A percentile compares a stretch with the other conserved stretches of the same genome.
These are phyloP conservation scores for Heliangelus exortis DNA, from an alignment of 2,797 vertebrate species.

Conservation along the genomic window DNA sequence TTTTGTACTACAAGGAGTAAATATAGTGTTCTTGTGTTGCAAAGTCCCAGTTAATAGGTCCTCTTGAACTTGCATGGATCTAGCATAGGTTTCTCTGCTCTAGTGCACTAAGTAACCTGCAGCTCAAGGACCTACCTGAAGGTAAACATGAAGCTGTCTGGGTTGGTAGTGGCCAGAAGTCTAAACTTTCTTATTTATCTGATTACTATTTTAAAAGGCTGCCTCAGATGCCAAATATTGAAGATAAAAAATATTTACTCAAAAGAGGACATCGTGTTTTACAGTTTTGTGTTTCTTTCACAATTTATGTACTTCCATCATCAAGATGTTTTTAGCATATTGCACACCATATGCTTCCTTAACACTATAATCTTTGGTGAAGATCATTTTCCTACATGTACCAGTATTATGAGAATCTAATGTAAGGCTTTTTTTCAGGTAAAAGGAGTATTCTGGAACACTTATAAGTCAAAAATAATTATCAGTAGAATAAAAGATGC, in stretches of 20 bases:
- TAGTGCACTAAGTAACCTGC: not conserved
- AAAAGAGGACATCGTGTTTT: not conserved
- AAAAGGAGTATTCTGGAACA: not conserved
- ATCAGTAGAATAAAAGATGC: not conserved
- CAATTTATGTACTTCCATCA: not conserved
- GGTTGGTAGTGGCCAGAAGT: not conserved
- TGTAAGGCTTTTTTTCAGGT: not conserved
- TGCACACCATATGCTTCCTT: slow-evolving; percentile 36
- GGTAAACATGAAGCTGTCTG: not conserved
- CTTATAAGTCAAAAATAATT: not conserved
- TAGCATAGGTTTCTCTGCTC: not conserved
- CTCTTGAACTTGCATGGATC: accelerated
- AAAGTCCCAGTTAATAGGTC: not conserved
- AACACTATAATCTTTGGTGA: not conserved
- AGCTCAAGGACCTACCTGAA: not conserved
- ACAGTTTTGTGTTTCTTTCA: slow-evolving; percentile 4
- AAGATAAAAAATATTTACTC: not conserved
- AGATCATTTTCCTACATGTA: not conserved
- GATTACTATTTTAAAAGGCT: not conserved
- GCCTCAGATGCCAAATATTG: not conserved
- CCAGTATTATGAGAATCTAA: not conserved
- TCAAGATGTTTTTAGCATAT: slow-evolving; percentile 24
- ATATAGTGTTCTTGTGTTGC: not conserved
- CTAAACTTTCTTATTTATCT: not conserved
- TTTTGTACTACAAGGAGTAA: not conserved